Conservation (phyloP, 2,888 invertebrate genomes). For the Andricus curvator region DNA sequence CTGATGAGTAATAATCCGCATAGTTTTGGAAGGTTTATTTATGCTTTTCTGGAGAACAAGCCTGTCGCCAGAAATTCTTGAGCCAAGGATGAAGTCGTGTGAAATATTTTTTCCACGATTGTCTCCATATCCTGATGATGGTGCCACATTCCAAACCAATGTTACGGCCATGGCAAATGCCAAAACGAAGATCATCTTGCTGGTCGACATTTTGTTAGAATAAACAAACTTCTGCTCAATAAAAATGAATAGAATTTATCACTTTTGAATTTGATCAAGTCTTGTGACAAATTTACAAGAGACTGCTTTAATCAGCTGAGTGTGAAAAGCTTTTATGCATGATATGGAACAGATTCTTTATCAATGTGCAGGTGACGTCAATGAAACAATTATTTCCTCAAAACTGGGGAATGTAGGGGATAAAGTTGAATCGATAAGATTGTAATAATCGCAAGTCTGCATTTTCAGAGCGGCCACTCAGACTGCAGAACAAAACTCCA, state of each 20-base stretch:
- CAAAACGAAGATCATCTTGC: neutral
- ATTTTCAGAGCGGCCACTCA: too few relatives aligned
- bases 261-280: neutral
- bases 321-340: neutral
- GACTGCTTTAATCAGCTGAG: neutral
- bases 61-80: constrained; percentile 61
- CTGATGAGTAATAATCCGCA: neutral
- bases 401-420: neutral
- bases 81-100: constrained; percentile 64
- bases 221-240: neutral
- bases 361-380: neutral
- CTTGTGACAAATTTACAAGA: neutral
- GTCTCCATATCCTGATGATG: neutral
- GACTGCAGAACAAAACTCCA: too few relatives aligned
- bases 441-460: neutral
- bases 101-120: constrained; percentile 46
- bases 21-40: neutral
- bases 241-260: neutral
- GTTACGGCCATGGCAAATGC: neutral
- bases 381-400: neutral
- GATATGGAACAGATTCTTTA: neutral
- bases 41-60: constrained; percentile 45
- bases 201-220: neutral
- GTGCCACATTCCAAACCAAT: neutral
- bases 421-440: neutral